Evolutionary conservation across 2,113 vertebrate species (phyloP).

Genomic region (Ramphastos sulfuratus): DNA sequence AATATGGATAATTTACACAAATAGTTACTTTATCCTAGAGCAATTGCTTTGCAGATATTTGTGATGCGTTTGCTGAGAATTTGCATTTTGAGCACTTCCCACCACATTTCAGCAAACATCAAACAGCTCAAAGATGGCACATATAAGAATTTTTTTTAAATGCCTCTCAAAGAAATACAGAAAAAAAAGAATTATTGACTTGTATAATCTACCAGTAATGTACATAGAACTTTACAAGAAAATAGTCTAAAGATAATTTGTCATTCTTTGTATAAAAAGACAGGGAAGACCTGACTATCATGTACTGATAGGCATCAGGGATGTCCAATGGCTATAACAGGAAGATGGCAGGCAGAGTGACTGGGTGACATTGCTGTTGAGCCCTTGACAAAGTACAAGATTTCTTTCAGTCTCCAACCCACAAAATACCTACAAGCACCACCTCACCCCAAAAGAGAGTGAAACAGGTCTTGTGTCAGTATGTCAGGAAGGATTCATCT

Average conservation of each 20-base stretch:
- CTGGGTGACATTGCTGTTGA: background rate
- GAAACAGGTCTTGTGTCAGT: background rate
- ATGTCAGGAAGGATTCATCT: background rate
- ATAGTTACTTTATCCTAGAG: constrained; percentile 50
- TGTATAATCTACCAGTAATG: constrained; percentile 8
- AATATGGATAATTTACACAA: constrained; percentile 66
- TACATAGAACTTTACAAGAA: background rate
- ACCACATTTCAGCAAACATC: constrained; percentile 53
- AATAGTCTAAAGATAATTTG: background rate
- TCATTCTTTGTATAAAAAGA: background rate
- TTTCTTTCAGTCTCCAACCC: background rate
- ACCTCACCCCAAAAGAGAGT: background rate
- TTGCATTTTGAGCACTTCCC: constrained; percentile 35
- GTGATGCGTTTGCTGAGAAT: constrained; percentile 46
- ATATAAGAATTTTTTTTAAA: constrained; percentile 1
- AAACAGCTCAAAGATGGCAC: constrained; percentile 32
- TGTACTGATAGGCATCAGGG: background rate
- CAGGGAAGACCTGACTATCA: background rate
- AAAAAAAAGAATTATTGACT: constrained; percentile 1
- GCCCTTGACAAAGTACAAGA: background rate
- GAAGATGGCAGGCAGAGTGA: background rate
- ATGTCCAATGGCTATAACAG: background rate
- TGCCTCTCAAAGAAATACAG: background rate
- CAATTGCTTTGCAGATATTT: constrained; percentile 32
- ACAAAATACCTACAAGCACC: background rate